phyloP scores from a whole-genome alignment of 2,113 vertebrate genomes.

The Paradisaea rubra region DNA sequence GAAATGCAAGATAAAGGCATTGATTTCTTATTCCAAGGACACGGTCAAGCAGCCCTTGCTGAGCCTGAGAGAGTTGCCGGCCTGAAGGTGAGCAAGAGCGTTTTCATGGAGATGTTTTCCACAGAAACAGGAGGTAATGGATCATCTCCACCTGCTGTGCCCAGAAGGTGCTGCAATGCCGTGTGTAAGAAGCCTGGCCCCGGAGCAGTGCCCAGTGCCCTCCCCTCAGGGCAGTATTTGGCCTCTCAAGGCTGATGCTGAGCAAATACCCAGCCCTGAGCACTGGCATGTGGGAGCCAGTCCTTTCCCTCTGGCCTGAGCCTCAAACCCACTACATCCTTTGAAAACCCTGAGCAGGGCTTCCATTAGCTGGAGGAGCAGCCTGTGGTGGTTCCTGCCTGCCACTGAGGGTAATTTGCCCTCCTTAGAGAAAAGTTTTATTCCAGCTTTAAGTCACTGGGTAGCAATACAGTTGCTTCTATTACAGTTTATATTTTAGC shows the following conservation, averaged over 20 bases:
- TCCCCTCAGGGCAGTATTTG: background rate
- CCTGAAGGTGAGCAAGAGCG: background rate
- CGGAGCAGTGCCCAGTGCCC: background rate
- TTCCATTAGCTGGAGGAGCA: background rate
- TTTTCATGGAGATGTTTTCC: background rate
- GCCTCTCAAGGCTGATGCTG: background rate
- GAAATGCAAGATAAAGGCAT: background rate
- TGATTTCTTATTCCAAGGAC: background rate
- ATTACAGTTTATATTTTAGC: background rate
- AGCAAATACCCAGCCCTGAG: background rate
- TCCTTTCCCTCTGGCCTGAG: background rate
- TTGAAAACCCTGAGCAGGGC: background rate
- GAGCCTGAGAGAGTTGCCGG: background rate
- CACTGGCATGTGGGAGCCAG: fast-evolving
- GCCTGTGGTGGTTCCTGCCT: background rate
- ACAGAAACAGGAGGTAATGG: background rate
- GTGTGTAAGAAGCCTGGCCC: fast-evolving
- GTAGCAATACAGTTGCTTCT: background rate
- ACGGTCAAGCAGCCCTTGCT: fast-evolving
- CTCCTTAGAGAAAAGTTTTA: background rate
- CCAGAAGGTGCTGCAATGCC: background rate
- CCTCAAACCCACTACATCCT: background rate
- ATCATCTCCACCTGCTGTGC: fast-evolving
- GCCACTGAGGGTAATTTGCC: background rate
- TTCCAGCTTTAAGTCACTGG: background rate